Conservation (phyloP, 2,797 vertebrate species). For the Alauda arvensis region DNA sequence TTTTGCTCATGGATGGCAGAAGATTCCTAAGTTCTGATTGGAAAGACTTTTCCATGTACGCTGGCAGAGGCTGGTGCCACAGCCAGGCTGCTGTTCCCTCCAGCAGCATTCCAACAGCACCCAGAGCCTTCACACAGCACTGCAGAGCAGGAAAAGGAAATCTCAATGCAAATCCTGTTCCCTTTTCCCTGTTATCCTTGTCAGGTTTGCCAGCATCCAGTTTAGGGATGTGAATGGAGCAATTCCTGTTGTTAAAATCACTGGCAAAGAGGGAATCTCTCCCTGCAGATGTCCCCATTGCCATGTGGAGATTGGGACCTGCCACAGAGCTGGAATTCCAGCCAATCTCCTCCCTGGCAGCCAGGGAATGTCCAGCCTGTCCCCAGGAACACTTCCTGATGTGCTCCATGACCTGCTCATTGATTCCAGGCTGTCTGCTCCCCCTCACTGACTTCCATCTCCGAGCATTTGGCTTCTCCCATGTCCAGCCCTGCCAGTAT, state of each 20-base stretch:
- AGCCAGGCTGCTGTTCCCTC: not conserved
- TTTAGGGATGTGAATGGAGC: not conserved
- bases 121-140: not conserved
- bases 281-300: not conserved
- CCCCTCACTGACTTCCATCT: not conserved
- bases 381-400: not conserved
- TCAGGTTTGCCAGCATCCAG: not conserved
- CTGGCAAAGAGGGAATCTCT: not conserved
- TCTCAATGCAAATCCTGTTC: not conserved
- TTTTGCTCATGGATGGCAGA: not conserved
- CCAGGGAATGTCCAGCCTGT: not conserved
- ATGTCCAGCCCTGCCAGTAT: not conserved
- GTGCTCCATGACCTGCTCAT: not conserved
- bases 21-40: not conserved
- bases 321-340: not conserved
- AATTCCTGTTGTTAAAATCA: not conserved
- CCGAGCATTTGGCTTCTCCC: not conserved
- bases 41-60: not conserved
- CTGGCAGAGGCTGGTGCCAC: not conserved
- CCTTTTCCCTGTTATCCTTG: not conserved
- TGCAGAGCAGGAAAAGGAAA: not conserved
- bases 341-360: not conserved
- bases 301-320: not conserved
- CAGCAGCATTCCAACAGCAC: not conserved
- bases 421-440: not conserved